Conservation (phyloP, 2,113 vertebrate species). For the Rhinoptilus africanus region DNA sequence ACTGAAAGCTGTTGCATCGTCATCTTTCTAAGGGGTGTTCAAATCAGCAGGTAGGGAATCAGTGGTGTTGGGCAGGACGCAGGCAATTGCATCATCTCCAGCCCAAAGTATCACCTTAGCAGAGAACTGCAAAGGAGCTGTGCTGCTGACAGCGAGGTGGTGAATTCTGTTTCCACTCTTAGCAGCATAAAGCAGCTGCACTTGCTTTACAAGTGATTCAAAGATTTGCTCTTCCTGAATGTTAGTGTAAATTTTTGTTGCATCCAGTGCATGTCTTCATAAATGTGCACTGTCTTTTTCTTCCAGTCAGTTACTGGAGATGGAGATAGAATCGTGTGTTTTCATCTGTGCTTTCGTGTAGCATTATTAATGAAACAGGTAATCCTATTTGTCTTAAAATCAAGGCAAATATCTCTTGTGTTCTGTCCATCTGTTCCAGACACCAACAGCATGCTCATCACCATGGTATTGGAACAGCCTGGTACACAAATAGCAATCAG, state of each 20-base stretch:
- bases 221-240: neutral
- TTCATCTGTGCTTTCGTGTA: constrained; percentile 61
- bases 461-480: constrained; percentile 43
- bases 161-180: neutral
- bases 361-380: constrained; percentile 65
- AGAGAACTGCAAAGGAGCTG: neutral
- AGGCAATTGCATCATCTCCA: neutral
- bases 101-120: neutral
- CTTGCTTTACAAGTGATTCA: neutral
- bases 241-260: neutral
- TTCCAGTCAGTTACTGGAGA: constrained; percentile 33
- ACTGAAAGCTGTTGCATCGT: neutral
- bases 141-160: neutral
- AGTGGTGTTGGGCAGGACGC: neutral
- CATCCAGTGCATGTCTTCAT: neutral
- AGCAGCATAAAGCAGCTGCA: neutral
- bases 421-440: constrained; percentile 51
- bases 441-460: constrained; percentile 27
- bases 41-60: neutral
- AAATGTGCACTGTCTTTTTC: neutral
- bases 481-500: constrained; percentile 43
- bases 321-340: constrained; percentile 55
- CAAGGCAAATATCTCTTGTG: constrained; percentile 18
- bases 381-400: constrained; percentile 53
- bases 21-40: neutral